These are phyloP conservation scores for Corythoichthys haematopterus DNA, from an alignment of 2,113 vertebrate genomes.

Conservation along the genomic window DNA sequence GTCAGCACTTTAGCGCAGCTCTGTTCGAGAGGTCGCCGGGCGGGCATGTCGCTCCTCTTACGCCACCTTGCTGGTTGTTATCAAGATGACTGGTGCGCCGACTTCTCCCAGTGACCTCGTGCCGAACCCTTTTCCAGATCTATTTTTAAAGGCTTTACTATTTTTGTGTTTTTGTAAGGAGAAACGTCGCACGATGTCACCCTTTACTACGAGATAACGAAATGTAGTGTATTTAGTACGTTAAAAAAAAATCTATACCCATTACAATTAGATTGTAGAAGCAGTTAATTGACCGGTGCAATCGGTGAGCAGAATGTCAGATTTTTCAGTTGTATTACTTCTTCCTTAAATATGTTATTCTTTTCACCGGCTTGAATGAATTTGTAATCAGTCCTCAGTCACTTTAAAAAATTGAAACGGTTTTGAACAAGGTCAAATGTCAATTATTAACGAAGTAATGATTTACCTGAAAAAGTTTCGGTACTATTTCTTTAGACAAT, in stretches of 20 bases:
- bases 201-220: not conserved
- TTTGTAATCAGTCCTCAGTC: not conserved
- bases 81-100: conserved; percentile 16
- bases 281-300: too few relatives aligned
- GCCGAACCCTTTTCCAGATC: conserved; percentile 16
- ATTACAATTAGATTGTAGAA: too few relatives aligned
- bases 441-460: not conserved
- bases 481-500: not conserved
- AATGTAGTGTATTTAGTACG: not conserved
- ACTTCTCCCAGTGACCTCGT: conserved; percentile 40
- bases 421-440: not conserved
- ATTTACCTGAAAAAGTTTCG: not conserved
- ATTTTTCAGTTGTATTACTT: not conserved
- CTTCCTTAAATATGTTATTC: not conserved
- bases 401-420: not conserved
- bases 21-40: conserved; percentile 10
- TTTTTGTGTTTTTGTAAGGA: not conserved
- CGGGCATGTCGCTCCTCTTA: conserved; percentile 5
- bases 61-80: conserved; percentile 1
- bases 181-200: not conserved
- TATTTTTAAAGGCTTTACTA: conserved; percentile 47
- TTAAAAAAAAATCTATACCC: not conserved
- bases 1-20: conserved; percentile 19
- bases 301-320: too few relatives aligned
- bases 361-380: not conserved